Percentiles rank a stretch among this genome's conserved stretches.
Conservation (phyloP, 2,113 vertebrate species). For the Xiphias gladius region DNA sequence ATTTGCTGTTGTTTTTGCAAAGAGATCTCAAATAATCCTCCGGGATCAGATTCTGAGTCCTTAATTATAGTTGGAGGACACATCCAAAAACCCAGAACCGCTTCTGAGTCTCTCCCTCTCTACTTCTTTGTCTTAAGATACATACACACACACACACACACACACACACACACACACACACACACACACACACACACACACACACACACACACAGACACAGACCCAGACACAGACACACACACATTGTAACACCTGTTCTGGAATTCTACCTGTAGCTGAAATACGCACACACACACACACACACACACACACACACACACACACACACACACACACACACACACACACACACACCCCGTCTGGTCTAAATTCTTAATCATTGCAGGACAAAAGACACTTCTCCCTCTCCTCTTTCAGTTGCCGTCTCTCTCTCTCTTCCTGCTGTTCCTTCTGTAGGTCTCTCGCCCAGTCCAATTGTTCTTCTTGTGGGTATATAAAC, state of each 20-base stretch:
- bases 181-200: constrained; percentile 18
- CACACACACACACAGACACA: constrained; percentile 29
- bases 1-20: background rate
- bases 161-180: constrained; percentile 27
- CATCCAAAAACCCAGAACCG: background rate
- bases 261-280: constrained; percentile 46
- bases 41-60: constrained; percentile 1
- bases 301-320: background rate
- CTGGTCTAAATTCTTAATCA: constrained; percentile 92
- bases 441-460: background rate
- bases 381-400: constrained; percentile 82
- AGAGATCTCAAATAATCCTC: background rate
- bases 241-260: constrained; percentile 25
- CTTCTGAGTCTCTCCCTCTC: background rate
- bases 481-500: constrained; percentile 31
- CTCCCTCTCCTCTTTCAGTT: background rate
- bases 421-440: background rate
- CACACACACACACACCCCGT: constrained; percentile 60
- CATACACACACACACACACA: constrained; percentile 26
- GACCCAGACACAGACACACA: too few species aligned
- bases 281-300: constrained; percentile 3
- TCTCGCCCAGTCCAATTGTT: constrained; percentile 35
- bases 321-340: constrained; percentile 5
- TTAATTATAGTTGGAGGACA: constrained; percentile 16
- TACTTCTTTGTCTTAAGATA: constrained; percentile 3